Evolutionary conservation across 1,140 invertebrate species (phyloP).

Genomic region (Oryctes rhinoceros): DNA sequence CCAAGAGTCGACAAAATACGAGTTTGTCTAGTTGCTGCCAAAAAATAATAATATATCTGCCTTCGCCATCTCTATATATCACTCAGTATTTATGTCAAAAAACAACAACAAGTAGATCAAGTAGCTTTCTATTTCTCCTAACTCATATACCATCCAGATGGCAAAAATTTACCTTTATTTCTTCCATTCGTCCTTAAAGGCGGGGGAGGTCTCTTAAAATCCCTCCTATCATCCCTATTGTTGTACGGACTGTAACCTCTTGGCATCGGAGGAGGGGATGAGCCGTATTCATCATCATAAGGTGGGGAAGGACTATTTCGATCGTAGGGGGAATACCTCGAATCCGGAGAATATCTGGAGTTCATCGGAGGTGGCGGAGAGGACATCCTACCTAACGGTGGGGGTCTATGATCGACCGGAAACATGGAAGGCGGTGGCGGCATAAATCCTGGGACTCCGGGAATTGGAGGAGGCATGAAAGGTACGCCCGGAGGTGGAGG

Average conservation of each 20-base stretch:
- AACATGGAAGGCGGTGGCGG: slow-evolving; percentile 60
- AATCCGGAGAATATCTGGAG: slow-evolving; percentile 56
- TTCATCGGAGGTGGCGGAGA: slow-evolving; percentile 60
- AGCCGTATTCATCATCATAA: slow-evolving; percentile 55
- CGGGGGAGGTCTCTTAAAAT: slow-evolving; percentile 23
- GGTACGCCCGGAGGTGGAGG: slow-evolving; percentile 59
- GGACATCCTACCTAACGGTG: slow-evolving; percentile 55
- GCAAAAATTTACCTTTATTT: slow-evolving; percentile 28
- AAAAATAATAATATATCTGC: no score
- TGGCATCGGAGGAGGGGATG: slow-evolving; percentile 49
- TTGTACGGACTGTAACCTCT: slow-evolving; percentile 55
- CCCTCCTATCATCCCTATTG: slow-evolving; percentile 46
- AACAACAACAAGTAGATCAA: no score
- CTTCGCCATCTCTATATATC: no score
- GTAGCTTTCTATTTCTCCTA: no score
- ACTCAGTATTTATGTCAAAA: no score
- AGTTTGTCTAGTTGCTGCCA: no score
- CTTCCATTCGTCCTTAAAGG: slow-evolving; percentile 16
- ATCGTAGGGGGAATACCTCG: slow-evolving; percentile 57
- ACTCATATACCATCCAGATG: no score
- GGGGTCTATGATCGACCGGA: slow-evolving; percentile 65
- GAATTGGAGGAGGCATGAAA: slow-evolving; percentile 59
- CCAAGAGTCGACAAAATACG: no score
- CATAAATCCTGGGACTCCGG: slow-evolving; percentile 55
- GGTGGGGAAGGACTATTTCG: slow-evolving; percentile 56